A percentile compares a stretch with the other conserved stretches of the same genome.
Evolutionary conservation across 2,797 vertebrate species (phyloP).

Genomic region (Leptatherina wallacei): DNA sequence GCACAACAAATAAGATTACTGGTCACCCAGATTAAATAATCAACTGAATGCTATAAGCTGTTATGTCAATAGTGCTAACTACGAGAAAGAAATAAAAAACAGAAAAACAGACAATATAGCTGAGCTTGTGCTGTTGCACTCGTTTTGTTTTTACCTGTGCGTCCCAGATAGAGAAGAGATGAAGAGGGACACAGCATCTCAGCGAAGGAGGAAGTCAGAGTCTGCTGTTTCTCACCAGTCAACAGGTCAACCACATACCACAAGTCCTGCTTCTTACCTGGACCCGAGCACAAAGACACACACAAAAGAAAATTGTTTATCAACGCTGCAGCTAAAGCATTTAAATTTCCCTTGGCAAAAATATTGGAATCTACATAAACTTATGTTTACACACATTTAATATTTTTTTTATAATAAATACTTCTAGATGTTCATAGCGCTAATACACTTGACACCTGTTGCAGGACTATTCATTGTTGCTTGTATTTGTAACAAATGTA

Average conservation of each 20-base stretch:
- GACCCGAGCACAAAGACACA: slow-evolving; percentile 11
- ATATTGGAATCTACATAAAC: not conserved
- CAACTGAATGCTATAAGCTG: slow-evolving; percentile 2
- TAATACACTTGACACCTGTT: not conserved
- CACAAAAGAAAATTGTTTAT: not conserved
- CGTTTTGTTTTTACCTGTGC: slow-evolving; percentile 83
- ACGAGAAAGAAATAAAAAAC: not conserved
- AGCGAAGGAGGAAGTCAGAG: slow-evolving; percentile 93
- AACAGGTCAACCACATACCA: slow-evolving; percentile 96
- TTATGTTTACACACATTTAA: too few relatives aligned
- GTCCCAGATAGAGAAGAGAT: slow-evolving; percentile 94
- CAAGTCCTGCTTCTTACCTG: slow-evolving; percentile 98
- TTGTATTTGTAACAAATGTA: not conserved
- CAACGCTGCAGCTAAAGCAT: not conserved
- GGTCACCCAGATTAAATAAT: slow-evolving; percentile 12
- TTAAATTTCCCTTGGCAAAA: slow-evolving; percentile 1
- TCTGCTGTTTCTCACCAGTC: slow-evolving; percentile 98
- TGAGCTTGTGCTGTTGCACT: not conserved
- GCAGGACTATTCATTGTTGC: not conserved
- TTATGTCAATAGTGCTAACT: too few relatives aligned
- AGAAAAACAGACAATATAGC: not conserved
- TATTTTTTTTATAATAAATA: not conserved
- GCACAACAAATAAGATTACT: slow-evolving; percentile 9
- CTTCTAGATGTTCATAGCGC: not conserved
- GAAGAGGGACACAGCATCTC: slow-evolving; percentile 94